Conservation (phyloP, 2,888 invertebrate species). For the Nemotelus nigrinus region DNA sequence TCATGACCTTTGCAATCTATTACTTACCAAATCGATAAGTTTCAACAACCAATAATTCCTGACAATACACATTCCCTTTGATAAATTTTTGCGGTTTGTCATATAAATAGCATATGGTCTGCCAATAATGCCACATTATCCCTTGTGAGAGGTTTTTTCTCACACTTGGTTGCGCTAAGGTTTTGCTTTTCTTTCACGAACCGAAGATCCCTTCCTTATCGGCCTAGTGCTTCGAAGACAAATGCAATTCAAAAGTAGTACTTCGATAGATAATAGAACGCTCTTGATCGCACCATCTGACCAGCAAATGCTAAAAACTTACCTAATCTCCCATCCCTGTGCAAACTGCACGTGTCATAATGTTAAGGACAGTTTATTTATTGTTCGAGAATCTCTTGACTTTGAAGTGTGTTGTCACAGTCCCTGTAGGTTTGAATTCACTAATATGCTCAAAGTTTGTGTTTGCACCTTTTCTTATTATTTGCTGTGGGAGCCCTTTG, state of each 20-base stretch:
- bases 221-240: too few species aligned
- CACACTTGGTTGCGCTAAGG: too few species aligned
- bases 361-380: background rate
- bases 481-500: too few species aligned
- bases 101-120: background rate
- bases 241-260: too few species aligned
- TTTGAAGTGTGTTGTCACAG: conserved; percentile 6
- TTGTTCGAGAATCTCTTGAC: conserved; percentile 35
- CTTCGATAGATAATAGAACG: background rate
- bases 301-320: conserved; percentile 24
- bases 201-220: too few species aligned
- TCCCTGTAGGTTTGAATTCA: too few species aligned
- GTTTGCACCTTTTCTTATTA: too few species aligned
- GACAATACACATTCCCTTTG: background rate
- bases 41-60: background rate
- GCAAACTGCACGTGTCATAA: conserved; percentile 45
- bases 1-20: background rate
- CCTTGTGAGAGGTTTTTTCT: background rate
- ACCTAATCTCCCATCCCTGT: conserved; percentile 19
- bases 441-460: too few species aligned
- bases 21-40: background rate
- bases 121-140: background rate
- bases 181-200: too few species aligned
- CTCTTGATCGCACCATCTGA: conserved; percentile 24
- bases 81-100: conserved; percentile 24